Base-by-base conservation (phyloP, 2,888 invertebrate species). In the Galerucella calmariensis region DNA sequence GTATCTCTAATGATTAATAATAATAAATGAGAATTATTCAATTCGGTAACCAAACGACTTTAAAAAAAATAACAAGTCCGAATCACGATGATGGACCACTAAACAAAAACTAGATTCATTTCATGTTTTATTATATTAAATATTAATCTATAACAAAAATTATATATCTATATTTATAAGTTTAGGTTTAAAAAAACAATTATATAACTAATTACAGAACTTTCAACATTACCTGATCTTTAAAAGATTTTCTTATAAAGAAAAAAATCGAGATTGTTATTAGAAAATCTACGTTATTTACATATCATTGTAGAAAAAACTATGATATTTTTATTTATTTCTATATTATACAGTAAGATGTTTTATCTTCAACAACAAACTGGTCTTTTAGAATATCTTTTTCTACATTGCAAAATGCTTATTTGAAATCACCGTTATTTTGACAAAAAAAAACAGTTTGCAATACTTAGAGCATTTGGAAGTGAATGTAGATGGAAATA, bases 171-270 rank as follows among this genome's bases (percentile, higher is more conserved):
- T 83, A 78, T 83, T 80, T 82, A 84, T 81, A 83, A 80, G 73
- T 77, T 82, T 82, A 82, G 81, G 82, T 82, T 83, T 81, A 84
- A 84, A 84, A 85, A 86, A 86, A 85, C 85, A 86, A 86, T 84
- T 86, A 83, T 87, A 87, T 86, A 87, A 86, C 84, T 87, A 86
- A 86, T 87, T 86, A 86, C 85, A 86, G 83, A 82, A 82, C 83
- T 84, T 83, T 83, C 83, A 86, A 85, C 85, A 84, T 84, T 80
- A 81, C 79, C 78, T 80, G 73, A 80, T 84, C 35, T 72, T 72
- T 75, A 84, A 84, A 85, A 85, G 83, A 84, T 86, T 86, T 86
- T 86, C 86, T 87, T 87, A 86, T 86, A 86, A 86, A 86, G 85
- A 87, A 86, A 56, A 53, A 75, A 86, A 86, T 83, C 84, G 83